Conservation (phyloP, 2,888 invertebrate species). For the Tanypteryx hageni region DNA sequence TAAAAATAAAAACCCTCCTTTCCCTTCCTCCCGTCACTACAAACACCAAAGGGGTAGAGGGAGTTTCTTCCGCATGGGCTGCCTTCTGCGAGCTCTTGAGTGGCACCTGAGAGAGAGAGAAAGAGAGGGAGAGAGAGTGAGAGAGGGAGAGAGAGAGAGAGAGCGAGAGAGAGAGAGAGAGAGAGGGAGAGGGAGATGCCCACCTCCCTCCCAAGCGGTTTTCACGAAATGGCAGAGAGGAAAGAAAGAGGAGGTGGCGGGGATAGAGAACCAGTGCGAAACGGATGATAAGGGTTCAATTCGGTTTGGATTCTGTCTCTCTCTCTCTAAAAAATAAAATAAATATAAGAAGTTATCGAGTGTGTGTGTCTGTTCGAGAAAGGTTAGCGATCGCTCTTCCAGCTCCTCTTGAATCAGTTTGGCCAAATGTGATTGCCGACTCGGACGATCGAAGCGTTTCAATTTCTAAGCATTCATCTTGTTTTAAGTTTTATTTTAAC, state of each 20-base stretch:
- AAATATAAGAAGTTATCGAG: too few relatives aligned
- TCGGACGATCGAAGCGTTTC: too few relatives aligned
- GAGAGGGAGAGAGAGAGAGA: too few relatives aligned
- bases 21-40: not conserved
- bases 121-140: too few relatives aligned
- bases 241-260: not conserved
- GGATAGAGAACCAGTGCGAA: not conserved
- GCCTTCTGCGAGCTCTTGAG: conserved; percentile 26
- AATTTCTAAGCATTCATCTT: too few relatives aligned
- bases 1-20: not conserved
- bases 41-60: not conserved
- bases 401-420: too few relatives aligned
- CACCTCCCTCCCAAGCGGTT: too few relatives aligned
- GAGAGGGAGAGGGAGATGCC: not conserved
- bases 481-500: too few relatives aligned
- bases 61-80: conserved; percentile 41
- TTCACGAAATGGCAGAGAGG: not conserved
- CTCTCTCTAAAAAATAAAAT: too few relatives aligned
- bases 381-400: too few relatives aligned
- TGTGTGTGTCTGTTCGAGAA: too few relatives aligned
- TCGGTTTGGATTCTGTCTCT: not conserved
- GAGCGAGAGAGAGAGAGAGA: not conserved
- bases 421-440: too few relatives aligned
- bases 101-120: conserved; percentile 25
- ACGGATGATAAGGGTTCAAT: not conserved